Evolutionary conservation across 2,888 invertebrate species (phyloP).

Genomic region (Eulithis prunata): DNA sequence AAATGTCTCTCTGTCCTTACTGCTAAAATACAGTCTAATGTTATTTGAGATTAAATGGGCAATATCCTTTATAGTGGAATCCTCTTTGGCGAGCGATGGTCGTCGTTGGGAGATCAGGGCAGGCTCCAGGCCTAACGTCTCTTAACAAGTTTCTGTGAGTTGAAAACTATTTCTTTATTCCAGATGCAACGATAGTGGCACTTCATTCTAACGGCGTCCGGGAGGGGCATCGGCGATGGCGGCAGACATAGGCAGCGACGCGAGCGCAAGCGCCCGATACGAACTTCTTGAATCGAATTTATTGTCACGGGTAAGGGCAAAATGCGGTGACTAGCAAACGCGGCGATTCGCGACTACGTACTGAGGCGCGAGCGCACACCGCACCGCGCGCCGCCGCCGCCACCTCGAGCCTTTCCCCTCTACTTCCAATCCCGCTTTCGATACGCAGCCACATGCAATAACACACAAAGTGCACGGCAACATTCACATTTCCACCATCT

Average conservation of each 20-base stretch:
- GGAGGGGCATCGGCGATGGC: slow-evolving; percentile 71
- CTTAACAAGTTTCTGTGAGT: slow-evolving; percentile 96
- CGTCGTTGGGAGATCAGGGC: slow-evolving; percentile 68
- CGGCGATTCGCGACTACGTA: slow-evolving; percentile 65
- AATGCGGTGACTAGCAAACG: slow-evolving; percentile 65
- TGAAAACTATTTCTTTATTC: slow-evolving; percentile 96
- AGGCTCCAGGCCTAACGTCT: slow-evolving; percentile 89
- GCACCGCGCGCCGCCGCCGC: slow-evolving; percentile 44
- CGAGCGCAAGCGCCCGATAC: slow-evolving; percentile 78
- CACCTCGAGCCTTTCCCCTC: slow-evolving; percentile 50
- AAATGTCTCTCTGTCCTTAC: slow-evolving; percentile 52
- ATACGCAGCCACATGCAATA: slow-evolving; percentile 38
- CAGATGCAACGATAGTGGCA: slow-evolving; percentile 95
- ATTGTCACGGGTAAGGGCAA: slow-evolving; percentile 74
- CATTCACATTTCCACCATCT: slow-evolving; percentile 44
- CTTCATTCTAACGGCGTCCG: slow-evolving; percentile 84
- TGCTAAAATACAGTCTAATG: slow-evolving; percentile 67
- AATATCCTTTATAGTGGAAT: slow-evolving; percentile 68
- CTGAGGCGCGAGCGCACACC: slow-evolving; percentile 63
- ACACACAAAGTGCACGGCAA: slow-evolving; percentile 40
- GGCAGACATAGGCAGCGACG: slow-evolving; percentile 78
- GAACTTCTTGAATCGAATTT: slow-evolving; percentile 72
- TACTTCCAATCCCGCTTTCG: slow-evolving; percentile 34
- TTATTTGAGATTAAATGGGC: slow-evolving; percentile 68
- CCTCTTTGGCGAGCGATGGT: slow-evolving; percentile 74